phyloP scores from a whole-genome alignment of 2,888 invertebrate species.

The Papilio protenor region DNA sequence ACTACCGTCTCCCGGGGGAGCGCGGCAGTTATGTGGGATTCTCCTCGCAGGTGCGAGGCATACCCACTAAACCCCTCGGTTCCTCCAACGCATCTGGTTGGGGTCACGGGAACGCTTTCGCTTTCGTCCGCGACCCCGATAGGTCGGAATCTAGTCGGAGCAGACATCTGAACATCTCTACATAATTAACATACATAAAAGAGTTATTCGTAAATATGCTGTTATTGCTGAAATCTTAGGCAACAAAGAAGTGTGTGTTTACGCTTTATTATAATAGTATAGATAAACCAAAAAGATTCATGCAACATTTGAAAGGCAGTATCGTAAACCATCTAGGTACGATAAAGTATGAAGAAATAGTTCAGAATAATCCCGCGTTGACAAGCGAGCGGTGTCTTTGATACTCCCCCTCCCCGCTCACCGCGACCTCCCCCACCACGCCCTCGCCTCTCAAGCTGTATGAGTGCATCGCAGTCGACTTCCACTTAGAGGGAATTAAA shows the following conservation, averaged over 20 bases:
- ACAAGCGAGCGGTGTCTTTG: constrained; percentile 66
- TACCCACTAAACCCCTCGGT: too few species aligned
- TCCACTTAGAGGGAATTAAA: constrained; percentile 71
- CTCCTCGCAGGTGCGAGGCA: too few species aligned
- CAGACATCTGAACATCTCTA: not conserved
- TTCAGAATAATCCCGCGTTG: constrained; percentile 56
- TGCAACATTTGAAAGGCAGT: too few species aligned
- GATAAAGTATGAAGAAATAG: not conserved
- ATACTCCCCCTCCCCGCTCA: constrained; percentile 53
- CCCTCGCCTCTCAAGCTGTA: constrained; percentile 45
- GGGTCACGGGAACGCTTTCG: too few species aligned
- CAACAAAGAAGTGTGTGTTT: too few species aligned
- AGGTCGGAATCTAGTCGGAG: not conserved
- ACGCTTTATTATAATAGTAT: too few species aligned
- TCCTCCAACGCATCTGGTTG: too few species aligned
- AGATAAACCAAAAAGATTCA: not conserved
- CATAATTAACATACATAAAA: not conserved
- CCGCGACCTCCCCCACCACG: constrained; percentile 31
- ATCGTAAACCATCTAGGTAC: not conserved
- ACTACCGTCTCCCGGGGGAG: too few species aligned
- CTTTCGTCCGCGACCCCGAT: too few species aligned
- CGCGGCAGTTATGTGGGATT: too few species aligned
- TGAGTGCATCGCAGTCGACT: constrained; percentile 52
- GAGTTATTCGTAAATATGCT: too few species aligned
- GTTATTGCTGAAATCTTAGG: too few species aligned